Percentiles rank a stretch among this genome's conserved stretches.
These are phyloP conservation scores for Litoditis marina DNA, from an alignment of 2,888 invertebrate species.

Conservation along the genomic window DNA sequence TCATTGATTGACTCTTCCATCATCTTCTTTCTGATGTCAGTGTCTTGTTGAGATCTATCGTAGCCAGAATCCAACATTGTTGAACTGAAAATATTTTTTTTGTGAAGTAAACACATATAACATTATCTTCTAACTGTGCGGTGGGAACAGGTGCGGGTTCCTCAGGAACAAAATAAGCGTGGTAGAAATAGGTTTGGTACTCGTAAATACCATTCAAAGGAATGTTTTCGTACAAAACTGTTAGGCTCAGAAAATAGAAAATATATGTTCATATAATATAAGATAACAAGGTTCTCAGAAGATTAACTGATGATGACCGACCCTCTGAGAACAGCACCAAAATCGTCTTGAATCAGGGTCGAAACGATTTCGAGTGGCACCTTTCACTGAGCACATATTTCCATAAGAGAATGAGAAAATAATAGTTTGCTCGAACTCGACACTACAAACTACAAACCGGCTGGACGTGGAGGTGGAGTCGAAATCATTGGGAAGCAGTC, in stretches of 20 bases:
- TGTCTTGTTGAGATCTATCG: slow-evolving; percentile 13
- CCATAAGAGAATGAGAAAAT: no score
- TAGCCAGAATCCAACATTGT: slow-evolving; percentile 16
- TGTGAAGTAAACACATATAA: background rate
- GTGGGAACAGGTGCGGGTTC: no score
- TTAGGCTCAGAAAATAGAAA: no score
- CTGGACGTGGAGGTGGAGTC: slow-evolving; percentile 20
- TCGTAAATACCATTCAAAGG: background rate
- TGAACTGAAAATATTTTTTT: slow-evolving; percentile 6
- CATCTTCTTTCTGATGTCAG: background rate
- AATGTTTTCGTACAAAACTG: background rate
- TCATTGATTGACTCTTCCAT: slow-evolving; percentile 4
- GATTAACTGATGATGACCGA: no score
- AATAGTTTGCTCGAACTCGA: no score
- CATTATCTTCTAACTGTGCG: background rate
- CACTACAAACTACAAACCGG: slow-evolving; percentile 3
- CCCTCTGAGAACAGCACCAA: no score
- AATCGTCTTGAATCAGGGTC: no score
- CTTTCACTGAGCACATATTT: no score
- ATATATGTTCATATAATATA: no score
- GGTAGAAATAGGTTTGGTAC: background rate
- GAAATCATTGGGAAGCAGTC: slow-evolving; percentile 37
- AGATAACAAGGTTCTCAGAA: no score
- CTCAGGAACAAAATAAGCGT: background rate
- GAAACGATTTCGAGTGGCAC: no score